These are phyloP conservation scores for Tragelaphus oryx DNA, from an alignment of 2,797 vertebrate species.

Conservation along the genomic window DNA sequence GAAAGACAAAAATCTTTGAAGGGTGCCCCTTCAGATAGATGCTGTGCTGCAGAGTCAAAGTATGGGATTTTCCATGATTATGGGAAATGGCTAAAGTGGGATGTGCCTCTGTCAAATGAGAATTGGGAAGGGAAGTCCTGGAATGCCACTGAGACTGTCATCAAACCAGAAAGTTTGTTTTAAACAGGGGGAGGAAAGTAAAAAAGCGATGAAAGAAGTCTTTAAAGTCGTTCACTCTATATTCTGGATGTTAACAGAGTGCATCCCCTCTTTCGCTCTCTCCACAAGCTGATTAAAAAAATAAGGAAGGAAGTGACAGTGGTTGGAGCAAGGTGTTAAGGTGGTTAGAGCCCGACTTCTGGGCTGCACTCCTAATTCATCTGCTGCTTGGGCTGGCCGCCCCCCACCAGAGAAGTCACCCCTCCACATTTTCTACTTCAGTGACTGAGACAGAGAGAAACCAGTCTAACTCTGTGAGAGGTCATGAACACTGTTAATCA, in stretches of 20 bases:
- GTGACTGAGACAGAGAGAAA: not conserved
- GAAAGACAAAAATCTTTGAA: not conserved
- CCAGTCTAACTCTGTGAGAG: not conserved
- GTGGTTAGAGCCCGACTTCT: not conserved
- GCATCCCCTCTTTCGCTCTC: not conserved
- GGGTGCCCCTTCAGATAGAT: not conserved
- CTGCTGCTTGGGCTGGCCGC: not conserved
- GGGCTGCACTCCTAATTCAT: not conserved
- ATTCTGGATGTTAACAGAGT: slow-evolving; percentile 28
- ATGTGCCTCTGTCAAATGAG: not conserved
- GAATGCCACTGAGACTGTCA: not conserved
- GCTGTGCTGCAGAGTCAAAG: not conserved
- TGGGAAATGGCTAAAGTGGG: not conserved
- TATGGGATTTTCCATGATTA: not conserved
- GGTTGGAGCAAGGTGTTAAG: not conserved
- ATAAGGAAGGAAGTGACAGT: slow-evolving; percentile 41
- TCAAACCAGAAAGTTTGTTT: slow-evolving; percentile 30
- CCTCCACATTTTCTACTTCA: not conserved
- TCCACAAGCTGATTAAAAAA: slow-evolving; percentile 27
- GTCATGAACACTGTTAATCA: not conserved
- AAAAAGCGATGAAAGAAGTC: slow-evolving; percentile 16
- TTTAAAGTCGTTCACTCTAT: not conserved
- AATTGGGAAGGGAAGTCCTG: slow-evolving; percentile 2
- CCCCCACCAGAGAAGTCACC: not conserved
- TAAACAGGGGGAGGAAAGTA: not conserved